Evolutionary conservation across 2,888 invertebrate species (phyloP), one percentile per base, ranked within the genome.

Genomic region (Thelaira solivaga): DNA sequence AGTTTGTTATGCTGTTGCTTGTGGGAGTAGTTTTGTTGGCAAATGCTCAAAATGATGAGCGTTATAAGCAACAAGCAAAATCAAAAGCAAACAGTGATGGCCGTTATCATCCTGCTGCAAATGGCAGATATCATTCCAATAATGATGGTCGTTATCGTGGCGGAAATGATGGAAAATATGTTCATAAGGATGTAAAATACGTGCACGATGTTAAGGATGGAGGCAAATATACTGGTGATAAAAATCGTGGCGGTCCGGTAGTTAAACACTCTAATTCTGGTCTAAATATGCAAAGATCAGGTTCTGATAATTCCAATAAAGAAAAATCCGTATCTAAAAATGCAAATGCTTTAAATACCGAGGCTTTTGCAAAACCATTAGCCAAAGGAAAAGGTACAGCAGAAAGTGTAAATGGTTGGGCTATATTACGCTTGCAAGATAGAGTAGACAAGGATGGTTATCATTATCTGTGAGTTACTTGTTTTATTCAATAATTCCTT

Each of bases 371-470:
- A 43, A 62, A 83, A 51, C 80, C 82, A 18, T 59, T 83, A 64
- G 71, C 82, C 5, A 80, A 83, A 41, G 87, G 87, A 8, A 84
- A 82, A 6, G 88, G 88, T 55, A 85, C 84, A 0, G 86, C 85
- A 5, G 82, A 85, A 65, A 89, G 90, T 36, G 89, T 89, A 34
- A 86, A 86, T 45, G 89, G 90, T 24, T 92, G 91, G 83, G 88
- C 88, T 76, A 92, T 92, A 36, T 82, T 93, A 4, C 90, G 90
- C 41, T 90, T 91, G 82, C 90, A 91, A 36, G 90, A 89, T 75
- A 90, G 90, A 29, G 85, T 90, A 1, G 90, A 90, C 49, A 81
- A 87, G 31, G 91, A 92, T 79, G 90, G 91, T 53, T 93, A 93
- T 82, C 92, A 91, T 76, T 93, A 91, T 83, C 88, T 91, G 83